A percentile compares a stretch with the other conserved stretches of the same genome.
Evolutionary conservation across 2,113 vertebrate species (phyloP).

Genomic region (Orientallactaga bullata): DNA sequence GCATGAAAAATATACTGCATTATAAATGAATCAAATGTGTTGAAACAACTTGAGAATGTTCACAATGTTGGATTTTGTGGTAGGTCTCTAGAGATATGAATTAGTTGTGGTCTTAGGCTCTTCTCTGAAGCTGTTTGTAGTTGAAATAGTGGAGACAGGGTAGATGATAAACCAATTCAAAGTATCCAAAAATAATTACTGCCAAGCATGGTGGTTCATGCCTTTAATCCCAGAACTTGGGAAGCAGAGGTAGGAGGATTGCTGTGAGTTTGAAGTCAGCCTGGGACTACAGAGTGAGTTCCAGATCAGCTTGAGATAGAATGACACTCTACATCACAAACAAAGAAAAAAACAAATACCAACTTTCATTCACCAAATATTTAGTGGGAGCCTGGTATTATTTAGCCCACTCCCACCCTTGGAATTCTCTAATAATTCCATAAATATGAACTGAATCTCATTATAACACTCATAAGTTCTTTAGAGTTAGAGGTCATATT

Average conservation of each 20-base stretch:
- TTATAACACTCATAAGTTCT: neutral
- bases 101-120: constrained; percentile 12
- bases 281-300: too few species aligned
- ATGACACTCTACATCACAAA: too few species aligned
- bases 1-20: constrained; percentile 26
- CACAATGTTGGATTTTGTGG: neutral
- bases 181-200: constrained; percentile 21
- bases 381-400: constrained; percentile 52
- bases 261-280: too few species aligned
- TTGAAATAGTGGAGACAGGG: constrained; percentile 41
- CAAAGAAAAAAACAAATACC: neutral
- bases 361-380: constrained; percentile 52
- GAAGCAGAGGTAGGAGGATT: too few species aligned
- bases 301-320: too few species aligned
- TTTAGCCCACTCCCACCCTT: neutral
- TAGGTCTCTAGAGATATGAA: constrained; percentile 10
- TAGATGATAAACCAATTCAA: constrained; percentile 29
- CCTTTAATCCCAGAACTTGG: too few species aligned
- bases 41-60: neutral
- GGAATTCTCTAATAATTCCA: constrained; percentile 28
- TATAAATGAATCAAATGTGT: constrained; percentile 43
- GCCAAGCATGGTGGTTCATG: too few species aligned
- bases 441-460: constrained; percentile 27
- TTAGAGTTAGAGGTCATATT: constrained; percentile 10
- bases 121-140: constrained; percentile 49